phyloP scores from a whole-genome alignment of 2,797 vertebrate species.

The Hybognathus amarus region DNA sequence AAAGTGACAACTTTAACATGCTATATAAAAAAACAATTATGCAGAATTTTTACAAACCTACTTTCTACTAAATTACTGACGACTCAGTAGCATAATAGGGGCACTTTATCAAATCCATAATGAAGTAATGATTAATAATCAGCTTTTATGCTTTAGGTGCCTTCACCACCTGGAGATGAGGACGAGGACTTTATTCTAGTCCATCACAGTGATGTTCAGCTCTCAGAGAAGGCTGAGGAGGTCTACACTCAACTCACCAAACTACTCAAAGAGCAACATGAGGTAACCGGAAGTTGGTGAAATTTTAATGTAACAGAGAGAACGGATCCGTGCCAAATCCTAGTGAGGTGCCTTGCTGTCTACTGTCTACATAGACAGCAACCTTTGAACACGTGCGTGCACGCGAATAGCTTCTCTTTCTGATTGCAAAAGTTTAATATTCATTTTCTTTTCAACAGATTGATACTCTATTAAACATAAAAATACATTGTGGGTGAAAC shows the following conservation, averaged over 20 bases:
- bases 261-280: conserved; percentile 88
- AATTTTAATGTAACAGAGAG: neutral
- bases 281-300: conserved; percentile 74
- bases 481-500: neutral
- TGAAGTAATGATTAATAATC: neutral
- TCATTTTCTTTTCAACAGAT: neutral
- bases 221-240: conserved; percentile 88
- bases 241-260: conserved; percentile 87
- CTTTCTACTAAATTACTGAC: neutral
- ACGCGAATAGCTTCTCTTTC: neutral
- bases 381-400: neutral
- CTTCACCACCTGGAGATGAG: conserved; percentile 89
- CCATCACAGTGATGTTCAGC: conserved; percentile 88
- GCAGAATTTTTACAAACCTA: neutral
- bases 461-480: neutral
- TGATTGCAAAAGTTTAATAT: neutral
- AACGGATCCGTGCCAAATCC: neutral
- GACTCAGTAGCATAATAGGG: neutral
- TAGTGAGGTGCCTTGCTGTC: neutral
- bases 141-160: conserved; percentile 76
- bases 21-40: too few relatives aligned
- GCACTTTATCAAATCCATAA: neutral
- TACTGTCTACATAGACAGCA: neutral
- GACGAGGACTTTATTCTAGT: conserved; percentile 94
- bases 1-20: too few relatives aligned